Base-by-base conservation (phyloP, 35 echinoderm and acorn worm genomes). In the Amphiura filiformis region DNA sequence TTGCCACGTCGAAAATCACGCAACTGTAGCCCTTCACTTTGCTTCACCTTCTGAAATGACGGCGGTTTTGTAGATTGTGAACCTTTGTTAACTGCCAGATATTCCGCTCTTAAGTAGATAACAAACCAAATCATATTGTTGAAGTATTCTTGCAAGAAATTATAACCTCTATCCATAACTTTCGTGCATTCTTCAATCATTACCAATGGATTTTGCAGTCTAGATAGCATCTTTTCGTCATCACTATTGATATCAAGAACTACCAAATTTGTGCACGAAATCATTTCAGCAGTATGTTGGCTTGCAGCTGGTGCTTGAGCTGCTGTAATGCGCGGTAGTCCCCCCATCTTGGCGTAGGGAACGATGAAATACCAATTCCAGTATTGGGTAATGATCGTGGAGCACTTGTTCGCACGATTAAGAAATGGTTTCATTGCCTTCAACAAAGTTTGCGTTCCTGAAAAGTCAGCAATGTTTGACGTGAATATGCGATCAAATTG, bases 51-150 rank as follows among this genome's bases (percentile, higher is more conserved):
- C n/a, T n/a, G n/a, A n/a, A n/a, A n/a, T n/a, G n/a, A n/a, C n/a
- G n/a, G n/a, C n/a, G n/a, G n/a, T n/a, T n/a, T n/a, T n/a, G n/a
- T n/a, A n/a, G n/a, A n/a, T n/a, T n/a, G n/a, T n/a, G n/a, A n/a
- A n/a, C n/a, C n/a, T n/a, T n/a, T n/a, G n/a, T n/a, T n/a, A n/a
- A n/a, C n/a, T n/a, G n/a, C n/a, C n/a, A n/a, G n/a, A n/a, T n/a
- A n/a, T n/a, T n/a, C n/a, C n/a, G n/a, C n/a, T 33, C 85, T 56
- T 78, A 87, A 39, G n/a, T 87, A 87, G 32, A 13, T 76, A 1
- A 77, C 18, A 38, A 87, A 87, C 70, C 76, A 78, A 36, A 41
- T 32, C 12, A 32, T 78, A 39, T 78, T 87, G 75, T 87, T 33
- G 31, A 32, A 40, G 39, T 87, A 87, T 32, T 87, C 85, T 87